These are phyloP conservation scores for Trichosurus vulpecula DNA, from an alignment of 2,797 vertebrate genomes.

Conservation along the genomic window DNA sequence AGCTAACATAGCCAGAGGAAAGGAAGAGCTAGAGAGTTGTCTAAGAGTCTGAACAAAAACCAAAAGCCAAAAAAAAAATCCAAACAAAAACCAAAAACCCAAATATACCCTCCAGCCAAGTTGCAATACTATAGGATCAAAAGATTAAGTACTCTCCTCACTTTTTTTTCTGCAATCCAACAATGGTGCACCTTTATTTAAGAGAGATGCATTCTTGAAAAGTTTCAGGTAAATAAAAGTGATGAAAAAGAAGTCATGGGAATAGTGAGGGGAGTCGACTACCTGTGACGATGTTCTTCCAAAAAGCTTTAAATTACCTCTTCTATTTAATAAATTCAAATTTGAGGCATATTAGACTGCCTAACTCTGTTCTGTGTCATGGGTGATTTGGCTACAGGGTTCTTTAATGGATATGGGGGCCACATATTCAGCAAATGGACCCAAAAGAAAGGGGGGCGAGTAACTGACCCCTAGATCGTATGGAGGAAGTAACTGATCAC, in stretches of 20 bases:
- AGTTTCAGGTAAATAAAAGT: constrained; percentile 26
- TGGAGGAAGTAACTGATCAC: neutral
- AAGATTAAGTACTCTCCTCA: neutral
- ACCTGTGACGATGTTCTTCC: neutral
- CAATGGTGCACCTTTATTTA: neutral
- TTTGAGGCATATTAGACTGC: neutral
- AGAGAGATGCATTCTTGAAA: constrained; percentile 37
- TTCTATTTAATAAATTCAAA: constrained; percentile 18
- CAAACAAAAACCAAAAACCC: neutral
- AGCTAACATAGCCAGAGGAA: neutral
- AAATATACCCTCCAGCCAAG: neutral
- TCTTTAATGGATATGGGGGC: neutral
- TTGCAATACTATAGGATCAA: neutral
- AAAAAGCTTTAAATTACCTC: neutral
- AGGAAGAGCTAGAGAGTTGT: neutral
- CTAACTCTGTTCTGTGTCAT: neutral
- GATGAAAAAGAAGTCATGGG: constrained; percentile 15
- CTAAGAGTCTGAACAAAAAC: neutral
- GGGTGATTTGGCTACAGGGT: neutral
- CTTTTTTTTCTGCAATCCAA: neutral
- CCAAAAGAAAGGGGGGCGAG: neutral
- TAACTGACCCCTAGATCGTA: neutral
- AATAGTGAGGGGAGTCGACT: neutral
- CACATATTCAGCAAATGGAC: neutral
- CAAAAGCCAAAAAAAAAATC: neutral